Evolutionary conservation across 2,888 invertebrate species (phyloP).

Genomic region (Ptilodon capucinus): DNA sequence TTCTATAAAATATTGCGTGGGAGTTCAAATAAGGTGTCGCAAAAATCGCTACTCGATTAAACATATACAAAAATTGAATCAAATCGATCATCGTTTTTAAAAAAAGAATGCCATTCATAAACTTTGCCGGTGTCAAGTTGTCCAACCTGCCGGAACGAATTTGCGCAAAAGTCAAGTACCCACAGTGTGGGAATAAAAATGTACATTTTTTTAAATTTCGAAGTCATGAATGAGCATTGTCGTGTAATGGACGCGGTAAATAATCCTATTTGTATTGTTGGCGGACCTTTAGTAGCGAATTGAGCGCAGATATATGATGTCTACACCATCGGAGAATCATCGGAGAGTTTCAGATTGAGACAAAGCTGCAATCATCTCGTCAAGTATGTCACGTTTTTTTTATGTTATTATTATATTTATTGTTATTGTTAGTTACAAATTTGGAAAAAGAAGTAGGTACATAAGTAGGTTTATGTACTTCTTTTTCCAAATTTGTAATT

Average conservation of each 20-base stretch:
- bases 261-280: constrained; percentile 72
- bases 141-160: constrained; percentile 64
- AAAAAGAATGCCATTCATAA: constrained; percentile 46
- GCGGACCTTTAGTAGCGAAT: constrained; percentile 44
- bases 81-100: constrained; percentile 68
- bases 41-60: constrained; percentile 50
- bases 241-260: constrained; percentile 70
- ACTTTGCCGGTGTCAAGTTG: constrained; percentile 53
- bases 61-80: constrained; percentile 71
- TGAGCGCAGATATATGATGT: constrained; percentile 35
- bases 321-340: not conserved
- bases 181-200: constrained; percentile 58
- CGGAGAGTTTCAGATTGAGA: not conserved
- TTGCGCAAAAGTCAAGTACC: constrained; percentile 52
- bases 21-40: constrained; percentile 53
- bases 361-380: not conserved
- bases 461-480: too few relatives aligned
- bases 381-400: not conserved
- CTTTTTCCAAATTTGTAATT: too few relatives aligned
- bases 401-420: too few relatives aligned
- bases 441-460: too few relatives aligned
- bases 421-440: too few relatives aligned
- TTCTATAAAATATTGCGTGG: constrained; percentile 49
- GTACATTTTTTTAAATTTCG: constrained; percentile 33
- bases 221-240: constrained; percentile 68